These are phyloP conservation scores for Crematogaster levior DNA, from an alignment of 2,888 invertebrate genomes.

Conservation along the genomic window DNA sequence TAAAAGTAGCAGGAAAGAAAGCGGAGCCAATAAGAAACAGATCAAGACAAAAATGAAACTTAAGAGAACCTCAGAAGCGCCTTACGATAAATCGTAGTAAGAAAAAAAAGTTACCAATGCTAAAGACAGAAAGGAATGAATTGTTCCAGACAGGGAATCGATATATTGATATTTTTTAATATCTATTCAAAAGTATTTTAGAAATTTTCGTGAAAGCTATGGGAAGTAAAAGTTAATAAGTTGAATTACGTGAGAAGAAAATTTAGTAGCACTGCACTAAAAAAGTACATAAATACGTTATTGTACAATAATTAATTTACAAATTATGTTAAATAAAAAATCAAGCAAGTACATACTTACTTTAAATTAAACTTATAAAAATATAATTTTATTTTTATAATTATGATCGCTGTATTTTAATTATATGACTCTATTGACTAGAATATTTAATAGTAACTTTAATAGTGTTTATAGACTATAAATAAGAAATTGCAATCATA, in stretches of 20 bases:
- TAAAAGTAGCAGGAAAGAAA: conserved; percentile 2
- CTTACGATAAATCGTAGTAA: conserved; percentile 28
- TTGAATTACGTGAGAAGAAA: neutral
- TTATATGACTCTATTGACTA: conserved; percentile 23
- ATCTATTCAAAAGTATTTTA: conserved; percentile 30
- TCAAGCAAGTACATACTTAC: neutral
- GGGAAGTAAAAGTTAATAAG: neutral
- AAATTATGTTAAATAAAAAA: neutral
- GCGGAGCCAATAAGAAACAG: conserved; percentile 46
- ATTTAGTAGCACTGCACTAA: neutral
- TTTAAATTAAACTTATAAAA: too few species aligned
- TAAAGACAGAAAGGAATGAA: neutral
- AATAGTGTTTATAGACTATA: neutral
- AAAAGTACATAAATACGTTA: neutral
- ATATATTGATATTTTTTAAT: conserved; percentile 45
- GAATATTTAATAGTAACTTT: neutral
- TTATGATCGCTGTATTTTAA: neutral
- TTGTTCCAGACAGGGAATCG: conserved; percentile 37
- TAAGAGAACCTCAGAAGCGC: neutral
- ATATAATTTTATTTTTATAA: neutral
- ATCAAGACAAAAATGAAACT: conserved; percentile 42
- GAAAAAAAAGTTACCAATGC: conserved; percentile 28
- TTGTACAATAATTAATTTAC: neutral
- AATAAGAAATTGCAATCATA: neutral
- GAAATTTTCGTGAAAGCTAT: neutral